phyloP scores from a whole-genome alignment of 2,113 vertebrate species.

The Epinephelus fuscoguttatus region DNA sequence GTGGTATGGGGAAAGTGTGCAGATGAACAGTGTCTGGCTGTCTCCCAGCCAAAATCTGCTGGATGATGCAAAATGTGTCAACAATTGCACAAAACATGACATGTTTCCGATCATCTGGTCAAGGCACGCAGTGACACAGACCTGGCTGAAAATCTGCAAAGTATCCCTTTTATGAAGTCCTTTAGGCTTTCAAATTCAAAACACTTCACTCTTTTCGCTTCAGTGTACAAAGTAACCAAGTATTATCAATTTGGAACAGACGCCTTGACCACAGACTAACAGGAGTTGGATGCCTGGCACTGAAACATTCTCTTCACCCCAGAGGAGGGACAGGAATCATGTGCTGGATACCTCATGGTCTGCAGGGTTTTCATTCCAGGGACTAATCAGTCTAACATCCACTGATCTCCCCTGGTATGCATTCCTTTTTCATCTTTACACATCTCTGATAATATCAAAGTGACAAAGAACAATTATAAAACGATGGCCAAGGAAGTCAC shows the following conservation, averaged over 20 bases:
- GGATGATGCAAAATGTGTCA: too few relatives aligned
- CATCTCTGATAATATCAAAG: neutral
- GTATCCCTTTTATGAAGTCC: too few relatives aligned
- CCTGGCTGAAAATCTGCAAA: too few relatives aligned
- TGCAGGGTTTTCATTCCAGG: conserved; percentile 36
- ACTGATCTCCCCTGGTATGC: neutral
- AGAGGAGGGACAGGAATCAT: conserved; percentile 14
- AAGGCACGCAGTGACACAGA: too few relatives aligned
- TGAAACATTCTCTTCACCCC: conserved; percentile 21
- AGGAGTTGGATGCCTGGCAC: neutral
- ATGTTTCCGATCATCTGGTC: too few relatives aligned
- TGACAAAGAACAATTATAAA: neutral
- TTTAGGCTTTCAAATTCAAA: neutral
- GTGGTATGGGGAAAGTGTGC: too few relatives aligned
- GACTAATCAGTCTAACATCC: conserved; percentile 6
- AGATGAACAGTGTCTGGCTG: too few relatives aligned
- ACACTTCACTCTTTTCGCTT: neutral
- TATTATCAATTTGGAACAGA: conserved; percentile 2
- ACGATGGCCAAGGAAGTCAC: neutral
- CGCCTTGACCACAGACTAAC: neutral
- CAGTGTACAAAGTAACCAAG: neutral
- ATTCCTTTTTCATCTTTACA: neutral
- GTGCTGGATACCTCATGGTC: neutral
- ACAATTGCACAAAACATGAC: too few relatives aligned
- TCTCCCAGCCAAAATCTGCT: too few relatives aligned